Evolutionary conservation across 1,140 invertebrate genomes (phyloP), one percentile per base, ranked within the genome.

Genomic region (Vanessa atalanta): DNA sequence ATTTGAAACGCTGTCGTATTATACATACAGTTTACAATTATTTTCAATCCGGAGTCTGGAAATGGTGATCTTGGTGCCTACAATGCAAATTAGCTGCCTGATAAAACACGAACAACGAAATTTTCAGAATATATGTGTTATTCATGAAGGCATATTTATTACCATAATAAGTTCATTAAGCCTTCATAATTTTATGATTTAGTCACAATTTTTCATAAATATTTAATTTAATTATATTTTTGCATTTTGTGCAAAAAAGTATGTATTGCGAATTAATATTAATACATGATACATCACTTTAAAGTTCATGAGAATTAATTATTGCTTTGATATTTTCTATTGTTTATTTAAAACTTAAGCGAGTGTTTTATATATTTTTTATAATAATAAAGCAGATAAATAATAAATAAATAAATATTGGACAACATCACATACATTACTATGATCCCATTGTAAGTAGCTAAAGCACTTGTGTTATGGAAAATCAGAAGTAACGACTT

Each of bases 51-150:
- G 14, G 50, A 37, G 26, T 37, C 31, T 61, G 26, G 26, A 61
- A 61, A 26, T 63, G 47, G 68, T 63, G 37, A 50, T 70, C 57
- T 61, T 70, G 47, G 20, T 63, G 68, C 47, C 57, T 70, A 70
- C 47, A 70, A 70, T 70, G 68, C 57, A 70, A 70, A 70, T 70
- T 70, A 48, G 47, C 23, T 23, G 57, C 68, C 68, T 70, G 68
- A 70, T 70, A 70, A 70, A 70, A 70, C 67, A 69, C 53, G 53
- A 69, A 69, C 68, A 70, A 20, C 43, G 68, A 70, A 68, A 63
- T 63, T 70, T 63, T 70, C 68, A 31, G 57, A 61, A 57, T 47
- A 31, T 57, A 61, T 50, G 57, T 61, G 55, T 61, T 70, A 70
- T 70, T 70, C 68, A 70, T 70, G 68, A 70, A 50, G 57, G 57